Percentiles rank a stretch among this genome's conserved stretches.
phyloP scores from a whole-genome alignment of 1,140 invertebrate genomes.

The Ips nitidus region DNA sequence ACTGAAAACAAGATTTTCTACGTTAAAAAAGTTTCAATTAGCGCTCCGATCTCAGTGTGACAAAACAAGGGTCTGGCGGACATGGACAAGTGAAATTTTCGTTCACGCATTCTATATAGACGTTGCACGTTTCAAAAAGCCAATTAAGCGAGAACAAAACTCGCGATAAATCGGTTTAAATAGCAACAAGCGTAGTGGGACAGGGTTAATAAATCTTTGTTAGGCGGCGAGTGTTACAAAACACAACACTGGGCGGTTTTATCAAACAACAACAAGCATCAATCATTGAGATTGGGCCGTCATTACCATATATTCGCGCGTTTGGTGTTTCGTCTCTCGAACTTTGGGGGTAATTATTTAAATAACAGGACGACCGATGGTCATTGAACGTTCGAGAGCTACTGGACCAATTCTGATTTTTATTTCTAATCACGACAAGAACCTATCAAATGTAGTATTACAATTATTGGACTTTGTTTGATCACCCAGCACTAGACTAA shows the following conservation, averaged over 20 bases:
- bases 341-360: constrained; percentile 32
- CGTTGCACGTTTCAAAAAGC: constrained; percentile 18
- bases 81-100: too few relatives aligned
- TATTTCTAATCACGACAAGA: too few relatives aligned
- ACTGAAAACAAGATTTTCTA: too few relatives aligned
- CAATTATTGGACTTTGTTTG: too few relatives aligned
- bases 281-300: constrained; percentile 41
- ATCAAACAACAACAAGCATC: constrained; percentile 40
- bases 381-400: too few relatives aligned
- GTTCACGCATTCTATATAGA: neutral
- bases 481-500: too few relatives aligned
- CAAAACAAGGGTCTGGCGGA: too few relatives aligned
- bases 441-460: too few relatives aligned
- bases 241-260: constrained; percentile 41
- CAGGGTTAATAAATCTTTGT: constrained; percentile 45
- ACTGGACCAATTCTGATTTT: too few relatives aligned
- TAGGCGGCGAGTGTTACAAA: constrained; percentile 39
- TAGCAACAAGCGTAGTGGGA: constrained; percentile 35
- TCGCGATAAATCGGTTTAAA: constrained; percentile 40
- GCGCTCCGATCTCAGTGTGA: too few relatives aligned
- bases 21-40: too few relatives aligned
- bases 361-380: constrained; percentile 19
- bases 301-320: constrained; percentile 38
- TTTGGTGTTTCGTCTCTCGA: constrained; percentile 21
- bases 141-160: constrained; percentile 35